These are phyloP conservation scores for Potorous gilbertii DNA, from an alignment of 2,797 vertebrate genomes.

Conservation along the genomic window DNA sequence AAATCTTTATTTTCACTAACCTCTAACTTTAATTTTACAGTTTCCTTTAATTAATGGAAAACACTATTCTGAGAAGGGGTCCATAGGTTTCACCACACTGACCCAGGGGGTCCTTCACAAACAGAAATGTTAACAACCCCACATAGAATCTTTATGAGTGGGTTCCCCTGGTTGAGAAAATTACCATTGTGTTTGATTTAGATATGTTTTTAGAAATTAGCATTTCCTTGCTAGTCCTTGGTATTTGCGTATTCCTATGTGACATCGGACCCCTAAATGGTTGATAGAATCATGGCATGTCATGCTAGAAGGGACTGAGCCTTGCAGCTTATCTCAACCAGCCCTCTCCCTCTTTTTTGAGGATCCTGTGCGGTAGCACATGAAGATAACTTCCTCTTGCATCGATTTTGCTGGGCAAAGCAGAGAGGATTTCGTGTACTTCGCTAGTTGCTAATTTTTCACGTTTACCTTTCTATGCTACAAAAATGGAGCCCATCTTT, in stretches of 20 bases:
- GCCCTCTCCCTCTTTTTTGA: not conserved
- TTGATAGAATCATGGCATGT: not conserved
- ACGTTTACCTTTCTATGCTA: not conserved
- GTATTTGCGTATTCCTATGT: conserved; percentile 22
- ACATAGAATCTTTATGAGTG: not conserved
- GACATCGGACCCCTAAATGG: not conserved
- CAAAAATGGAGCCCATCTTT: not conserved
- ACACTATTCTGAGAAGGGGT: not conserved
- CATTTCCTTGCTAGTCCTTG: not conserved
- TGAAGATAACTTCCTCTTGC: conserved; percentile 6
- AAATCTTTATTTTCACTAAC: not conserved
- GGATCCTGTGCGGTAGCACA: not conserved
- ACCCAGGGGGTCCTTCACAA: not conserved
- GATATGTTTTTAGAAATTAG: conserved; percentile 26
- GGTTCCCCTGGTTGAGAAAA: conserved; percentile 24
- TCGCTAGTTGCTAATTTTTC: conserved; percentile 35
- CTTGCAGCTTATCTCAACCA: not conserved
- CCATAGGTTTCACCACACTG: not conserved
- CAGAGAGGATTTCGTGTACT: not conserved
- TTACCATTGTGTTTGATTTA: not conserved
- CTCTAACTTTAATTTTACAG: not conserved
- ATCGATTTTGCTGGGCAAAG: conserved; percentile 13
- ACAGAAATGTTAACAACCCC: not conserved
- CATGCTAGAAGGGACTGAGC: not conserved
- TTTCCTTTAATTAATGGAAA: not conserved